Evolutionary conservation across 2,888 invertebrate genomes (phyloP).

Genomic region (Aphelenchoides bicaudatus): DNA sequence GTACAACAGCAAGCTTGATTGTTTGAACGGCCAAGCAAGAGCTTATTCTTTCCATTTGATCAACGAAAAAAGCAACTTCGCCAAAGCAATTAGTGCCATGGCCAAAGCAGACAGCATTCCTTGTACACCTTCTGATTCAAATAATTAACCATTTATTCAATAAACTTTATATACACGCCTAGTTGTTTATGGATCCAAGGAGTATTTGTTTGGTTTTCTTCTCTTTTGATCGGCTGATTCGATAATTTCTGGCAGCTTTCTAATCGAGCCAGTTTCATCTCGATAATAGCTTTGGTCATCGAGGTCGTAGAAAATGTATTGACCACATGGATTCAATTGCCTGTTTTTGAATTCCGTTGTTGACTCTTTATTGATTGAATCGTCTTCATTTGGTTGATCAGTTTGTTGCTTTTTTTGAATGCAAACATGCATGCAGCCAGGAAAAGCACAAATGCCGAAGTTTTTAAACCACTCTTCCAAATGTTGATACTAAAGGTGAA

Average conservation of each 20-base stretch:
- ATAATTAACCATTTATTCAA: constrained; percentile 4
- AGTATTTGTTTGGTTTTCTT: neutral
- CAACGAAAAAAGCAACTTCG: neutral
- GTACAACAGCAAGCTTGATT: neutral
- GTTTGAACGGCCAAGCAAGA: constrained; percentile 11
- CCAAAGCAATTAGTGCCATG: neutral
- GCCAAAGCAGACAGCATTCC: neutral
- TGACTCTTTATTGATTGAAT: neutral
- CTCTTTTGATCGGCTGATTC: neutral
- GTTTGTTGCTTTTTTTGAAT: neutral
- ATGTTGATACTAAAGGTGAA: neutral
- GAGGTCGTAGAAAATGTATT: constrained; percentile 2
- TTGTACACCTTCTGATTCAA: neutral
- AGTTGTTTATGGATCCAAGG: neutral
- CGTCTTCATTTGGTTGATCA: neutral
- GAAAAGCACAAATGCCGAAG: constrained; percentile 27
- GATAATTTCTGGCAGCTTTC: neutral
- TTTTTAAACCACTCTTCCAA: constrained; percentile 26
- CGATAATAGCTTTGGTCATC: constrained; percentile 1
- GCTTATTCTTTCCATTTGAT: constrained; percentile 8
- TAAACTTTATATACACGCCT: neutral
- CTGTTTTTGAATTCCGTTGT: too few species aligned
- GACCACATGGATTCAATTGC: too few species aligned
- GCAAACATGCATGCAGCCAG: constrained; percentile 31
- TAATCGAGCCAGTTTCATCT: constrained; percentile 5